A percentile compares a stretch with the other conserved stretches of the same genome.
phyloP scores from a whole-genome alignment of 2,113 vertebrate genomes.

The Phocoena sinus region DNA sequence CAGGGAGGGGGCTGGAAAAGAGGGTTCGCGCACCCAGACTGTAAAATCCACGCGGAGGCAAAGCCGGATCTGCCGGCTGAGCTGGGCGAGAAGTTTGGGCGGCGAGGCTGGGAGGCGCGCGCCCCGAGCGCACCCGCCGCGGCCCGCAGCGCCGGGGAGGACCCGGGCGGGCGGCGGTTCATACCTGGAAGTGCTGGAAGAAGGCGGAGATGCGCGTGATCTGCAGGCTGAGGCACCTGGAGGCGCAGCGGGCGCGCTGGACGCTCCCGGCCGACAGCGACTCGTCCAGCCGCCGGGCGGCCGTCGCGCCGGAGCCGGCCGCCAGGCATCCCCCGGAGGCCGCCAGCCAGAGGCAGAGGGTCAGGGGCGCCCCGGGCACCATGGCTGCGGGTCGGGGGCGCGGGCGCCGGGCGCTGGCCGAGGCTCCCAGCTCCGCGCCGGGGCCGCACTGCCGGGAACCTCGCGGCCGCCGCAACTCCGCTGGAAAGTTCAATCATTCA shows the following conservation, averaged over 20 bases:
- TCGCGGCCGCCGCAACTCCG: conserved; percentile 68
- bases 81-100: not conserved
- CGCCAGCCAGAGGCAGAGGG: conserved; percentile 88
- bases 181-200: conserved; percentile 94
- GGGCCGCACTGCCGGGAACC: conserved; percentile 23
- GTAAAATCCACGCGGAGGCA: not conserved
- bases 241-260: conserved; percentile 91
- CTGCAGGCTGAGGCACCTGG: conserved; percentile 95
- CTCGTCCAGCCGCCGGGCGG: conserved; percentile 88
- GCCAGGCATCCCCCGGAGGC: conserved; percentile 79
- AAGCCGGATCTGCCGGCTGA: not conserved
- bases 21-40: fast-evolving
- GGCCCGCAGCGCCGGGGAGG: not conserved
- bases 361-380: conserved; percentile 80
- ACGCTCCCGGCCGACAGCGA: conserved; percentile 85
- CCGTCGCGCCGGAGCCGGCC: conserved; percentile 62
- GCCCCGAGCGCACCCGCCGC: too few species aligned
- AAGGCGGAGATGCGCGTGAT: conserved; percentile 96
- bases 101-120: not conserved
- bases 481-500: conserved; percentile 78
- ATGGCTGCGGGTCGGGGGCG: conserved; percentile 74
- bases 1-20: not conserved
- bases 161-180: not conserved
- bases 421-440: conserved; percentile 31
- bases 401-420: conserved; percentile 7